Evolutionary conservation across 1,140 invertebrate species (phyloP).

Genomic region (Cydia splendana): DNA sequence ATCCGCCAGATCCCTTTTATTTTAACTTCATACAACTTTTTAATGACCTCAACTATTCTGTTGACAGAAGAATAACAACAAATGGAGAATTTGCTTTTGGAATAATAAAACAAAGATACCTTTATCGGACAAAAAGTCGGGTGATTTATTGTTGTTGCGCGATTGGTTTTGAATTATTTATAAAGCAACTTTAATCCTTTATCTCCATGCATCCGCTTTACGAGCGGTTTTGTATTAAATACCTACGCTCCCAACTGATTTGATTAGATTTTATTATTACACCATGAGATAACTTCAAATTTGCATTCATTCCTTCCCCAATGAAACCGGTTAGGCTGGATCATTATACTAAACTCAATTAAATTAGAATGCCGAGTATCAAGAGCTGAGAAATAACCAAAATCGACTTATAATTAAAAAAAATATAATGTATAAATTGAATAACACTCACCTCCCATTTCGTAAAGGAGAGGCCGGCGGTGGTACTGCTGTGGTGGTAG

Average conservation of each 20-base stretch:
- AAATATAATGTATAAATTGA: background rate
- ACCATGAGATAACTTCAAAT: conserved; percentile 10
- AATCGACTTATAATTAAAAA: background rate
- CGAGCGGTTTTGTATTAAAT: background rate
- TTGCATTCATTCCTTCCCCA: conserved; percentile 6
- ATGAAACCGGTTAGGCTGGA: background rate
- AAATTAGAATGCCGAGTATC: background rate
- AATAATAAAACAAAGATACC: background rate
- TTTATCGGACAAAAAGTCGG: conserved; percentile 10
- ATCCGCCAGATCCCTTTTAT: conserved; percentile 51
- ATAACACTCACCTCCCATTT: conserved; percentile 65
- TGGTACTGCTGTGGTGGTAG: conserved; percentile 53
- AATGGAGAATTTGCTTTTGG: conserved; percentile 7
- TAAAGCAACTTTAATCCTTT: conserved; percentile 17
- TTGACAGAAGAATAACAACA: background rate
- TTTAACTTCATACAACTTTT: conserved; percentile 45
- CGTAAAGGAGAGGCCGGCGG: conserved; percentile 50
- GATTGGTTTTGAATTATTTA: conserved; percentile 29
- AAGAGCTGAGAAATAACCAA: background rate
- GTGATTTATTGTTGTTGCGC: conserved; percentile 19
- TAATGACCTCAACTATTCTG: conserved; percentile 2
- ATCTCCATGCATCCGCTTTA: conserved; percentile 13
- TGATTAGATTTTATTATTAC: conserved; percentile 12
- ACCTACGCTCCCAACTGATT: background rate
- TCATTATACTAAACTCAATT: background rate